These are phyloP conservation scores for Alethe castanea DNA, from an alignment of 2,113 vertebrate genomes.

Conservation along the genomic window DNA sequence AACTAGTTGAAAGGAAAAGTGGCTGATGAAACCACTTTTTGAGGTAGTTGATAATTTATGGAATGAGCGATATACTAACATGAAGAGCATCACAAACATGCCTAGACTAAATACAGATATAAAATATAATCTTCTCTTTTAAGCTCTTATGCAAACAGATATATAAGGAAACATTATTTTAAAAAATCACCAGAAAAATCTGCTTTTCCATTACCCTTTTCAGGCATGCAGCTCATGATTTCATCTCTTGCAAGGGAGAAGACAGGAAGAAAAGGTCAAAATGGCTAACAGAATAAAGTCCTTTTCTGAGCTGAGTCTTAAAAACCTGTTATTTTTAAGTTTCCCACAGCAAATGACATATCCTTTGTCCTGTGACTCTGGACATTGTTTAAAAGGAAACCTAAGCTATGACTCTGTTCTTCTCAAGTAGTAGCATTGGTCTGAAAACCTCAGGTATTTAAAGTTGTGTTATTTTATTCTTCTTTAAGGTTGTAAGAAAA, in stretches of 20 bases:
- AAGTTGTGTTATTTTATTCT: neutral
- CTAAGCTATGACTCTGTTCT: neutral
- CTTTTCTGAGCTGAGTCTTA: neutral
- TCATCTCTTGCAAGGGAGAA: neutral
- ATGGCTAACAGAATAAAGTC: neutral
- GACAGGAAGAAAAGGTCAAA: neutral
- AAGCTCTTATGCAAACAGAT: neutral
- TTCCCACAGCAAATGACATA: constrained; percentile 7
- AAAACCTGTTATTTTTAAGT: neutral
- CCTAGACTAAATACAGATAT: neutral
- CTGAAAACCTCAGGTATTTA: neutral
- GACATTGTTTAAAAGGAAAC: neutral
- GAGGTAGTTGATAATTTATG: neutral
- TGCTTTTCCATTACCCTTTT: neutral
- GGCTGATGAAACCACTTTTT: neutral
- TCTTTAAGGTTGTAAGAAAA: neutral
- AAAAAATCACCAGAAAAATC: neutral
- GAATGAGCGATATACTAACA: neutral
- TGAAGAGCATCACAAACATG: neutral
- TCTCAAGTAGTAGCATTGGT: neutral
- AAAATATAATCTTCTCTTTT: neutral
- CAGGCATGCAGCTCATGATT: neutral
- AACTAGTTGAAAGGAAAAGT: constrained; percentile 32
- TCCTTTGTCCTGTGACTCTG: neutral
- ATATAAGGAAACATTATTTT: neutral